Base-by-base conservation (phyloP, 2,113 vertebrate genomes). In the Mustelus asterias region DNA sequence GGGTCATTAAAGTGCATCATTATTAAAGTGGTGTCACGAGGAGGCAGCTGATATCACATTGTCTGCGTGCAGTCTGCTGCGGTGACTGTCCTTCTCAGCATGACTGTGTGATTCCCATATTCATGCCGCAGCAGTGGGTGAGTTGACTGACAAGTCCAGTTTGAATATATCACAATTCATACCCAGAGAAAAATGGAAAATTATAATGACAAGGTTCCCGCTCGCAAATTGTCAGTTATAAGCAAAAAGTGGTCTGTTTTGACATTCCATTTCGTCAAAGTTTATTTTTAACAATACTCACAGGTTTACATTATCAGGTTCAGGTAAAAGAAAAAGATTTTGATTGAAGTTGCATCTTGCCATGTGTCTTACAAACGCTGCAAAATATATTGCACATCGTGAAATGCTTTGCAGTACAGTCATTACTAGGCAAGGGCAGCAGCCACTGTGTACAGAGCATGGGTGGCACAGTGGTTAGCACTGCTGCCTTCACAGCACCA, bases 241-340 rank as follows among this genome's bases (percentile, higher is more conserved):
- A 65, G 88, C 33, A n/a, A 37, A 65, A 44, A 37, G 10, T 93
- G 60, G 60, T 4, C 89, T 93, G n/a, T 93, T 93, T 60, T 93
- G 60, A 65, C 89, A 93, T 93, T 93, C 60, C 16, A 37, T 93
- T 93, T 93, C n/a, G n/a, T 65, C 89, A 93, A 93, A 67, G 60
- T 93, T n/a, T 93, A 93, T 67, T 93, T 93, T 65, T 93, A 93
- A 93, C 89, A 92, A 65, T 63, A 67, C n/a, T 93, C 16, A 37
- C 89, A 65, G 33, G 5, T 67, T 93, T 93, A 65, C 37, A 93
- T 65, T 22, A 20, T 67, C 60, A 37, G 33, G 63, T n/a, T 41
- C 63, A 7, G 89, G 37, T 22, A 26, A 22, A 37, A 67, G 41
- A n/a, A 63, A 65, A 93, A n/a, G 60, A 93, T 67, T 89, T 89